Percentiles rank a stretch among this genome's conserved stretches.
Evolutionary conservation across 2,888 invertebrate species (phyloP).

Genomic region (Ashinkailepas kermadecensis): DNA sequence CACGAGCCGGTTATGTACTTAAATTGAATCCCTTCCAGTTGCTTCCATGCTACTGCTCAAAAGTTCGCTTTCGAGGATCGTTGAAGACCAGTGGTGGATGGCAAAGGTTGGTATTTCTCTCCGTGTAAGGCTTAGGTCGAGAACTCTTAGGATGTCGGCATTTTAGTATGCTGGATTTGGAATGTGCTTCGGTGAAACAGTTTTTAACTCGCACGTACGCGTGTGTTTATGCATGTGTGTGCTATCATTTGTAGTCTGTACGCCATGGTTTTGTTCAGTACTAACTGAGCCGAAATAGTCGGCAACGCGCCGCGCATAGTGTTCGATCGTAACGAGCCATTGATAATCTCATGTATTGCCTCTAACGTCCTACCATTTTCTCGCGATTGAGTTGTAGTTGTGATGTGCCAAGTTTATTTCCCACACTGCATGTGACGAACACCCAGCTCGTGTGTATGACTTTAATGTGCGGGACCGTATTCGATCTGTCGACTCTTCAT

Average conservation of each 20-base stretch:
- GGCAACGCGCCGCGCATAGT: neutral
- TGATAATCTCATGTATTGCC: neutral
- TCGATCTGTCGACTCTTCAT: neutral
- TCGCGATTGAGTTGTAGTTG: neutral
- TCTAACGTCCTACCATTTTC: neutral
- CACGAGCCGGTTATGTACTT: neutral
- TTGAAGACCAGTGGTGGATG: too few species aligned
- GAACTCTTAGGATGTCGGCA: too few species aligned
- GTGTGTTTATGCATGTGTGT: neutral
- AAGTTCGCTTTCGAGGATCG: neutral
- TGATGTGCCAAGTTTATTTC: slow-evolving; percentile 7
- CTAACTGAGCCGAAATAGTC: neutral
- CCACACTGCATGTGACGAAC: neutral
- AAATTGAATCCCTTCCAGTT: neutral
- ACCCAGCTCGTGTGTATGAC: neutral
- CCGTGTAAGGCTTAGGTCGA: too few species aligned
- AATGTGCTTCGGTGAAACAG: too few species aligned
- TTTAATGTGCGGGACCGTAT: neutral
- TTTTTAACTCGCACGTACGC: neutral
- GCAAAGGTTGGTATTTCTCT: too few species aligned
- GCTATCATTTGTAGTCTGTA: too few species aligned
- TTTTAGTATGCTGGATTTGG: too few species aligned
- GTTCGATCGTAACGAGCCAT: neutral
- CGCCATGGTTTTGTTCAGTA: neutral
- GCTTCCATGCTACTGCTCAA: slow-evolving; percentile 4